phyloP scores from a whole-genome alignment of 2,888 invertebrate genomes.

The Scaptomyza flava region DNA sequence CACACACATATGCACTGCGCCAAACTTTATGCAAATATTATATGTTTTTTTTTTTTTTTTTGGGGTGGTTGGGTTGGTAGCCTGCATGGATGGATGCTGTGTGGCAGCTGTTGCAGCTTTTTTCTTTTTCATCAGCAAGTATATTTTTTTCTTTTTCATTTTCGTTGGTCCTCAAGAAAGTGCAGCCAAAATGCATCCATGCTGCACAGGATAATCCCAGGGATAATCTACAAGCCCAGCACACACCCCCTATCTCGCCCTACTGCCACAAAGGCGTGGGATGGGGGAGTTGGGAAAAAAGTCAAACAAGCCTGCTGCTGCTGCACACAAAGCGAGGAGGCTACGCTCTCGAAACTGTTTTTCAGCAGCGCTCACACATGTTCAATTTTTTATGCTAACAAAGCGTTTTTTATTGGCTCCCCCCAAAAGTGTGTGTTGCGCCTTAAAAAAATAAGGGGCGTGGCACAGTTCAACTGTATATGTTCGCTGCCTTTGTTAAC shows the following conservation, averaged over 20 bases:
- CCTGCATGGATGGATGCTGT: conserved; percentile 14
- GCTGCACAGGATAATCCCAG: conserved; percentile 73
- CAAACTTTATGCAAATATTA: conserved; percentile 58
- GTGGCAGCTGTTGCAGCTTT: conserved; percentile 10
- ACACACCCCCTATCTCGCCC: neutral
- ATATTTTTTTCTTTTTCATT: neutral
- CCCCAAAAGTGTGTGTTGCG: neutral
- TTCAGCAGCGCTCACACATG: conserved; percentile 50
- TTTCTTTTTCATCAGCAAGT: neutral
- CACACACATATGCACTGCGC: conserved; percentile 10
- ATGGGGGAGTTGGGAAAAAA: conserved; percentile 9
- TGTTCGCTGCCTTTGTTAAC: conserved; percentile 69
- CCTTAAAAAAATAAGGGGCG: conserved; percentile 8
- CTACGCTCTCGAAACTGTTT: conserved; percentile 3
- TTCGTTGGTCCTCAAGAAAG: conserved; percentile 47
- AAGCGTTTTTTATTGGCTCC: conserved; percentile 65
- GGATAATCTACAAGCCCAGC: conserved; percentile 57
- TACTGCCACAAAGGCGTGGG: too few species aligned
- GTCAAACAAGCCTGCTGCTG: conserved; percentile 37
- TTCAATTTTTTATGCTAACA: conserved; percentile 73
- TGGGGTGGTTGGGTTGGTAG: neutral
- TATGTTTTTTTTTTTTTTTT: conserved; percentile 7
- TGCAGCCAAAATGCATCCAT: conserved; percentile 74
- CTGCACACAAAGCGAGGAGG: conserved; percentile 20
- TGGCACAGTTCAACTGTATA: conserved; percentile 45